A percentile compares a stretch with the other conserved stretches of the same genome.
phyloP scores from a whole-genome alignment of 2,113 vertebrate species.

The Eudorcas thomsonii region DNA sequence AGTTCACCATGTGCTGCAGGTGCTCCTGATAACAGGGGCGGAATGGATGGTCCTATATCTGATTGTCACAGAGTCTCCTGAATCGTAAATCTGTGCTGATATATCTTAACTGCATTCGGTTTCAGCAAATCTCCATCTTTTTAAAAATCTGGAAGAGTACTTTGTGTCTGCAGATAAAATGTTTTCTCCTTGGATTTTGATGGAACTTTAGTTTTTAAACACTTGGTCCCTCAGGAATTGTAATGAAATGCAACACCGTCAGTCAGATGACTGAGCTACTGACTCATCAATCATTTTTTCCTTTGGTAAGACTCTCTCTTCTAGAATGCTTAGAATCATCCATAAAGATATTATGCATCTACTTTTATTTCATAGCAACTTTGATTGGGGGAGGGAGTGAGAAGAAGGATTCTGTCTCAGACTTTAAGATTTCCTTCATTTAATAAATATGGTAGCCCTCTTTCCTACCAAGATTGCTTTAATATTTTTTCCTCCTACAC shows the following conservation, averaged over 20 bases:
- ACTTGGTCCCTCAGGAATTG: background rate
- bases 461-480: background rate
- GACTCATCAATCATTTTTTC: background rate
- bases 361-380: background rate
- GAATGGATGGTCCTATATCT: background rate
- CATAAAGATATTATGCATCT: background rate
- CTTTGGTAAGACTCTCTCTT: background rate
- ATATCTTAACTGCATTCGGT: background rate
- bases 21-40: background rate
- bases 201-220: conserved; percentile 36
- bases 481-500: background rate
- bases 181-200: conserved; percentile 6
- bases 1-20: background rate
- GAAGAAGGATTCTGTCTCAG: background rate
- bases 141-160: background rate
- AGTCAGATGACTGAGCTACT: background rate
- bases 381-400: background rate
- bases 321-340: background rate
- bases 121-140: background rate
- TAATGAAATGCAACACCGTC: background rate
- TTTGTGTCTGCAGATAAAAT: conserved; percentile 17
- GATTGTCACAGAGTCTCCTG: background rate
- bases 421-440: background rate
- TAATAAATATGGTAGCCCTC: background rate
- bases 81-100: background rate